These are phyloP conservation scores for Promerops cafer DNA, from an alignment of 2,113 vertebrate species.

Conservation along the genomic window DNA sequence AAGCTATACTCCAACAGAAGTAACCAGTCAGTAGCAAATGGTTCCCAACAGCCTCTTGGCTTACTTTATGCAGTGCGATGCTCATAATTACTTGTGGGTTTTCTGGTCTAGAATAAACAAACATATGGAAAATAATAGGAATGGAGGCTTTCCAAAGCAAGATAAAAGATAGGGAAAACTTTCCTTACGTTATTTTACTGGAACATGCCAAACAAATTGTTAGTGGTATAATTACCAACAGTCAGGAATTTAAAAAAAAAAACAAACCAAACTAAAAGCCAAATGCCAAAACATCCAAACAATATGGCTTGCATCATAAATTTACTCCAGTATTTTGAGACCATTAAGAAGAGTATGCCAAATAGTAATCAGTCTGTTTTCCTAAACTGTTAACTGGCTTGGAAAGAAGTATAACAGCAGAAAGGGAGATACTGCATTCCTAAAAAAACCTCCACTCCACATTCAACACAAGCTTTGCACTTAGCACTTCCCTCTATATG, in stretches of 20 bases:
- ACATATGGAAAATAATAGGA: neutral
- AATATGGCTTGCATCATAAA: neutral
- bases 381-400: neutral
- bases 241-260: neutral
- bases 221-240: neutral
- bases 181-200: neutral
- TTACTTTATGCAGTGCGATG: neutral
- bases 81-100: neutral
- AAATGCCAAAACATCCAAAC: neutral
- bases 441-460: neutral
- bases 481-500: neutral
- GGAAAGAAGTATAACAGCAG: neutral
- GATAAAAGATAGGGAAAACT: neutral
- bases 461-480: neutral
- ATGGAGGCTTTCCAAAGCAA: constrained; percentile 1
- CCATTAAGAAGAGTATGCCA: neutral
- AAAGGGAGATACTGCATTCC: neutral
- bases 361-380: neutral
- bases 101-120: constrained; percentile 7
- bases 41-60: constrained; percentile 2
- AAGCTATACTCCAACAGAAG: neutral
- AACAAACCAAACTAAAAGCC: neutral
- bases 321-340: neutral
- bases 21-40: constrained; percentile 10
- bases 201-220: neutral